phyloP scores from a whole-genome alignment of 1,140 invertebrate genomes.

The Cylas formicarius region DNA sequence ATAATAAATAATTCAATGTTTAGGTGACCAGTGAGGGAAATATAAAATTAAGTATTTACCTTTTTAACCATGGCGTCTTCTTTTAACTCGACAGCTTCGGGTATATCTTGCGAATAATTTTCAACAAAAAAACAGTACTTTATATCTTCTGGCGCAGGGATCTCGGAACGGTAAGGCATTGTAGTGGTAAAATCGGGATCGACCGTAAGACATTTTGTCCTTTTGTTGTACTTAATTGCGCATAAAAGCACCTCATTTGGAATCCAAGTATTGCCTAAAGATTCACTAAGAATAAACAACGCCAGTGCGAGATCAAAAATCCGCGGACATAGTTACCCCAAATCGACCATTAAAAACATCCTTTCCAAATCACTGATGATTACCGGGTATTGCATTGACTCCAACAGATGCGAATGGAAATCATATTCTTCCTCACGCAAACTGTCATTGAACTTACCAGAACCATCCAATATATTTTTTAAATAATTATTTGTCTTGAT shows the following conservation, averaged over 20 bases:
- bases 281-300: constrained; percentile 28
- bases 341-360: constrained; percentile 36
- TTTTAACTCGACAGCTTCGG: constrained; percentile 17
- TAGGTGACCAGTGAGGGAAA: not conserved
- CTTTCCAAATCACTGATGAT: constrained; percentile 12
- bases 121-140: constrained; percentile 21
- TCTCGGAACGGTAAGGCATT: constrained; percentile 19
- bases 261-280: constrained; percentile 34
- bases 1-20: not conserved
- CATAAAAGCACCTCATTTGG: constrained; percentile 32
- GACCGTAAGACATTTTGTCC: constrained; percentile 25
- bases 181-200: constrained; percentile 35
- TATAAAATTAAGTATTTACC: constrained; percentile 10
- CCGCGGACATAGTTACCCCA: constrained; percentile 24
- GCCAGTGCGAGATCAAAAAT: constrained; percentile 3
- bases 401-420: constrained; percentile 11
- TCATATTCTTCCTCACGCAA: constrained; percentile 17
- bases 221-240: constrained; percentile 29
- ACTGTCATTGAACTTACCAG: not conserved
- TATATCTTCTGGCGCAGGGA: constrained; percentile 5
- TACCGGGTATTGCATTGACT: constrained; percentile 19
- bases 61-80: constrained; percentile 23
- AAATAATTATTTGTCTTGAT: constrained; percentile 9
- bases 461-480: constrained; percentile 4
- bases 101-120: constrained; percentile 15